Percentiles rank a stretch among this genome's conserved stretches.
These are phyloP conservation scores for Caenorhabditis zanzibari DNA, from an alignment of 2,888 invertebrate genomes.

Conservation along the genomic window DNA sequence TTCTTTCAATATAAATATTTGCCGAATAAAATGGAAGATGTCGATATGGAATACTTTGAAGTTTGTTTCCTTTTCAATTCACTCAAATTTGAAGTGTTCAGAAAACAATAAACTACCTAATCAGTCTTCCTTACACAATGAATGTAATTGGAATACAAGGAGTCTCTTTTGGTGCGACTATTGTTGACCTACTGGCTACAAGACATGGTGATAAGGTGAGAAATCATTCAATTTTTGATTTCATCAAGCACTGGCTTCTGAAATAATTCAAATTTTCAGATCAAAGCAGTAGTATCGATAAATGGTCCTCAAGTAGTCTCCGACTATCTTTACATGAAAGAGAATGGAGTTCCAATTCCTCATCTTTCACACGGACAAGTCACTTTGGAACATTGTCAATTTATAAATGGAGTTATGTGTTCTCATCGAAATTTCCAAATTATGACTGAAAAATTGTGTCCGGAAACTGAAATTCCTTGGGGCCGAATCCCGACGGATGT, in stretches of 20 bases:
- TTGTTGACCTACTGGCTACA: conserved; percentile 64
- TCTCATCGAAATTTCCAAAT: conserved; percentile 50
- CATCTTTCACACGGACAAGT: conserved; percentile 61
- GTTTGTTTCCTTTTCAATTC: conserved; percentile 14
- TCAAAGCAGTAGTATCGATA: conserved; percentile 67
- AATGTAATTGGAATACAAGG: conserved; percentile 69
- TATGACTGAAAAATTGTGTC: conserved; percentile 49
- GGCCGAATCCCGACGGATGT: conserved; percentile 59
- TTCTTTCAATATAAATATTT: conserved; percentile 70
- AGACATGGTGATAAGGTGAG: conserved; percentile 54
- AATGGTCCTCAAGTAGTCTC: conserved; percentile 66
- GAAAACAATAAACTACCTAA: conserved; percentile 63
- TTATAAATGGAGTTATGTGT: conserved; percentile 60
- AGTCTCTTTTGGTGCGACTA: conserved; percentile 69
- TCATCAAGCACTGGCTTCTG: neutral
- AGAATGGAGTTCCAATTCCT: conserved; percentile 60
- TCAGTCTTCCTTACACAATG: conserved; percentile 56
- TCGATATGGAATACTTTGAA: conserved; percentile 64
- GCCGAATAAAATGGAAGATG: conserved; percentile 63
- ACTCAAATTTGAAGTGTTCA: conserved; percentile 11
- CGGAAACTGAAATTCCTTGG: conserved; percentile 60
- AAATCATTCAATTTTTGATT: neutral
- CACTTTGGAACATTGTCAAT: conserved; percentile 54
- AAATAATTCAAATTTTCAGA: conserved; percentile 8
- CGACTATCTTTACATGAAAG: conserved; percentile 52